Conservation (phyloP, 2,113 vertebrate species). For the Meriones unguiculatus region DNA sequence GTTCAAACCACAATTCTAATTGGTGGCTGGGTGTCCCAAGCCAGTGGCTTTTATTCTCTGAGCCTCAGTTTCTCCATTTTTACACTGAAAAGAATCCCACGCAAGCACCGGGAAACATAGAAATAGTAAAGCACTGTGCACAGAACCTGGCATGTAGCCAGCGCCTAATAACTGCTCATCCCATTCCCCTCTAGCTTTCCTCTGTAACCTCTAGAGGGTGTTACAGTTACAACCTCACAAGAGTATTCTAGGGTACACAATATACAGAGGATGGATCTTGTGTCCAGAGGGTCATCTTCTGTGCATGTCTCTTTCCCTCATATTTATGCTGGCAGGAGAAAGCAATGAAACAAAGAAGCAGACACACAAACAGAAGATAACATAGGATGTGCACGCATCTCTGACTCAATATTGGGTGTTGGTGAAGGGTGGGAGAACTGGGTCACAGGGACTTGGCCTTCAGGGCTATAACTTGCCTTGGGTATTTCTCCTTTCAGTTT, state of each 20-base stretch:
- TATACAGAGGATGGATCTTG: not conserved
- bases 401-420: not conserved
- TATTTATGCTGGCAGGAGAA: no score
- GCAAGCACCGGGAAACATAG: not conserved
- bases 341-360: not conserved
- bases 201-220: not conserved
- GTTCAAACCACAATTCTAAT: no score
- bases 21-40: not conserved
- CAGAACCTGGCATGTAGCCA: not conserved
- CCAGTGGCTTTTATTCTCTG: not conserved
- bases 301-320: not conserved
- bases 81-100: not conserved
- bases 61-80: not conserved
- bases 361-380: not conserved
- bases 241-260: not conserved
- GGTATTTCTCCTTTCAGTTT: not conserved
- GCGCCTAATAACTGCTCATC: not conserved
- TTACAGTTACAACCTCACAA: not conserved
- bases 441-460: not conserved
- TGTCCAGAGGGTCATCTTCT: not conserved
- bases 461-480: not conserved
- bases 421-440: not conserved
- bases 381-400: not conserved
- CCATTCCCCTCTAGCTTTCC: not conserved
- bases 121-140: not conserved